phyloP scores from a whole-genome alignment of 1,140 invertebrate species.

The Gonioctena quinquepunctata region DNA sequence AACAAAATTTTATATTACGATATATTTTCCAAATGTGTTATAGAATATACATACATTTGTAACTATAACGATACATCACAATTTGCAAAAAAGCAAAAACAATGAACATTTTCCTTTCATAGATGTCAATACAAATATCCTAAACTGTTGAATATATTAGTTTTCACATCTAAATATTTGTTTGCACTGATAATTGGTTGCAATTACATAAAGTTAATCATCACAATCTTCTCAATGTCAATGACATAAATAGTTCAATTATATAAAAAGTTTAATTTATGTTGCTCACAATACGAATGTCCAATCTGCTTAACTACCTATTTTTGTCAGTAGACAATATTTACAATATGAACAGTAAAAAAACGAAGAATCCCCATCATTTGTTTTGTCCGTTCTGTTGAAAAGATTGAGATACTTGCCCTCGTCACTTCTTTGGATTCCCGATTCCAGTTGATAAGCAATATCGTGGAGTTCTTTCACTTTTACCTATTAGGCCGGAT shows the following conservation, averaged over 20 bases:
- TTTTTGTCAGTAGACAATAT: not conserved
- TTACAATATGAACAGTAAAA: not conserved
- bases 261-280: not conserved
- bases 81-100: too few species aligned
- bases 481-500: constrained; percentile 82
- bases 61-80: too few species aligned
- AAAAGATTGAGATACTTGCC: constrained; percentile 93
- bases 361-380: not conserved
- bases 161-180: too few species aligned
- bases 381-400: constrained; percentile 45
- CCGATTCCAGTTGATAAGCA: constrained; percentile 89
- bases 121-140: too few species aligned
- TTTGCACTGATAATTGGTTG: too few species aligned
- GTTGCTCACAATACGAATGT: not conserved
- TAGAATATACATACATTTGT: too few species aligned
- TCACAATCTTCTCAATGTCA: not conserved
- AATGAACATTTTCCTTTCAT: too few species aligned
- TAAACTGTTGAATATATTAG: too few species aligned
- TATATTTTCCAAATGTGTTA: too few species aligned
- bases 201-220: not conserved
- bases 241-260: not conserved
- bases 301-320: not conserved
- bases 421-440: constrained; percentile 96
- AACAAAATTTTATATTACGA: too few species aligned
- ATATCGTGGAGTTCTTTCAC: constrained; percentile 91